Evolutionary conservation across 2,113 vertebrate species (phyloP).

Genomic region (Halichoeres trimaculatus): DNA sequence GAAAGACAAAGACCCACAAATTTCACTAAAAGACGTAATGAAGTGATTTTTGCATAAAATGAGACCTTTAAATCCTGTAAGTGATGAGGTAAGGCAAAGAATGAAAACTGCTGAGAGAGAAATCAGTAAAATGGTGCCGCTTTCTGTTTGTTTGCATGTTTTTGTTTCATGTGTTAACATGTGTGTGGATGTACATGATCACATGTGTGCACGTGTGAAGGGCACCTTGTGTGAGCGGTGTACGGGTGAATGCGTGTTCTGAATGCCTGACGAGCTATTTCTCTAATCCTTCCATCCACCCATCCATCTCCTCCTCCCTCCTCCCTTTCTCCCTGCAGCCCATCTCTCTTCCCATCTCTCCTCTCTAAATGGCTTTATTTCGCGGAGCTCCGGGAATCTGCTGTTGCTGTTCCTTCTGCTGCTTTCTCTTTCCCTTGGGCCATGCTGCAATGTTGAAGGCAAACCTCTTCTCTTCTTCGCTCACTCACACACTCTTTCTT

Average conservation of each 20-base stretch:
- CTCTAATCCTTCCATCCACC: conserved; percentile 74
- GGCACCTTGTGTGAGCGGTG: conserved; percentile 77
- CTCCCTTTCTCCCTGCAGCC: conserved; percentile 56
- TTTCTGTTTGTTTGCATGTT: neutral
- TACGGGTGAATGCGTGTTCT: conserved; percentile 64
- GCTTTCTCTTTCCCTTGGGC: conserved; percentile 48
- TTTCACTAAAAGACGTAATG: no score
- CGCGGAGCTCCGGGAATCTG: conserved; percentile 56
- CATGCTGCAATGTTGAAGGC: conserved; percentile 46
- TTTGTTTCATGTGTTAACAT: conserved; percentile 15
- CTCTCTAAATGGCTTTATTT: conserved; percentile 75
- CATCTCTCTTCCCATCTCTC: conserved; percentile 53
- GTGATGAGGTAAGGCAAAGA: conserved; percentile 26
- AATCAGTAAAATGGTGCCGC: conserved; percentile 28
- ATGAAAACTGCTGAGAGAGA: conserved; percentile 36
- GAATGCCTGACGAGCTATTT: conserved; percentile 74
- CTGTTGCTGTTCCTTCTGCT: conserved; percentile 43
- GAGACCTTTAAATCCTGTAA: neutral
- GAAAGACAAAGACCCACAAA: no score
- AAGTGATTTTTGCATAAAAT: no score
- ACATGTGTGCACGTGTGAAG: conserved; percentile 67
- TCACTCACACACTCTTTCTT: conserved; percentile 14
- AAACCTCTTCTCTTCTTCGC: neutral
- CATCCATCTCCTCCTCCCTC: conserved; percentile 61
- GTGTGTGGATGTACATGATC: conserved; percentile 29